Evolutionary conservation across 2,113 vertebrate genomes (phyloP), one percentile per base, ranked within the genome.

Genomic region (Oryzias javanicus): DNA sequence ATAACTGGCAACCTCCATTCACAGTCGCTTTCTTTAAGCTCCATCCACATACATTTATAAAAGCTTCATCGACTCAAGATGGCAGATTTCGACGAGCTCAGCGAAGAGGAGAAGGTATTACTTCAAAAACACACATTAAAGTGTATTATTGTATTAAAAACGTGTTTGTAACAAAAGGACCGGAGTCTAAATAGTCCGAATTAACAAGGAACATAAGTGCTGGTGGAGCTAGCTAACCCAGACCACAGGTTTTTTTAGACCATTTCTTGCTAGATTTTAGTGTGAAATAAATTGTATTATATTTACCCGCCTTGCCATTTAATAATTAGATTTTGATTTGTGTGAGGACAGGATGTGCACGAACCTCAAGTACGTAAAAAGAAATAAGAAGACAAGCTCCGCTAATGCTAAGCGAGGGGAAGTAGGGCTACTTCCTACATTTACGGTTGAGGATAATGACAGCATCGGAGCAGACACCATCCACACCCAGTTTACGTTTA

Each of bases 81-180:
- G 96, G 96, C 94, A 74, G 94, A 95, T 79, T 89, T 92, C 65
- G 95, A 94, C 42, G 95, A 94, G 83, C 91, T 95, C 80, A 91
- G 91, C 80, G 93, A 95, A 58, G 93, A 94, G 56, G 94, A 97
- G 82, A 97, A 94, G 95, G 95, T 96, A 94, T 74, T 83, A 47
- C 4, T n/a, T 12, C 5, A 4, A 40, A 53, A 40, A 14, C 14
- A 3, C 10, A 35, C 35, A 12, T 10, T 6, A 29, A 35, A 3
- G 15, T 35, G 4, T 53, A 13, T 10, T 18, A 12, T 35, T 53
- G 13, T 3, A 13, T 53, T 19, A 2, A 40, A 5, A 2, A 7
- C 2, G 7, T 40, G 8, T 35, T 2, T 29, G 6, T 12, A 10
- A 18, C 4, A 4, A 47, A 0, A 1, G n/a, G 7, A 18, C 19